These are phyloP conservation scores for Nasonia giraulti DNA, from an alignment of 1,140 invertebrate genomes.

Conservation along the genomic window DNA sequence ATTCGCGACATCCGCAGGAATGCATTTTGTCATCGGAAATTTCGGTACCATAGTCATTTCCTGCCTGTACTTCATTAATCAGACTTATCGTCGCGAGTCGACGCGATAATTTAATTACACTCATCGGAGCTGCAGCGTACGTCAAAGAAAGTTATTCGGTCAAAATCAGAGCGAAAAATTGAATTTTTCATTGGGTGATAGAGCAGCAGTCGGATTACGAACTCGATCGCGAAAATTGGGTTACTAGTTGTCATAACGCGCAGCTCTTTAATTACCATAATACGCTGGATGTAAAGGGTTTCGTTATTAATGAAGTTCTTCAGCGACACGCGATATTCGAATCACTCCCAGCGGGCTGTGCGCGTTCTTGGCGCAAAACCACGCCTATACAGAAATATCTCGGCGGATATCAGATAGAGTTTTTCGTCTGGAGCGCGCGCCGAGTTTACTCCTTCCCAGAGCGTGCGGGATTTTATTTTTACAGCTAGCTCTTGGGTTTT, in stretches of 20 bases:
- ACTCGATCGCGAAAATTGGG: too few species aligned
- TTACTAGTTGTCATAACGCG: too few species aligned
- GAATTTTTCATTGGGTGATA: too few species aligned
- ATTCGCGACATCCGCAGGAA: not conserved
- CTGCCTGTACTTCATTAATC: not conserved
- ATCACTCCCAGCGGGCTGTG: not conserved
- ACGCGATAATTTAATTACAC: too few species aligned
- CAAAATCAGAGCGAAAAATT: too few species aligned
- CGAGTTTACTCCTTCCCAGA: not conserved
- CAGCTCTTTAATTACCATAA: too few species aligned
- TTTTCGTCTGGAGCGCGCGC: not conserved
- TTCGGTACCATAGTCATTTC: not conserved
- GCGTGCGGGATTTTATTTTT: constrained; percentile 4
- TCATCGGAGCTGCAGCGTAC: too few species aligned
- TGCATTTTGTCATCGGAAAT: not conserved
- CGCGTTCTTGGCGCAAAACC: not conserved
- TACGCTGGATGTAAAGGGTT: too few species aligned
- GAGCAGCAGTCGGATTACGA: too few species aligned
- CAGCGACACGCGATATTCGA: not conserved
- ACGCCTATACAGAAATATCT: constrained; percentile 19
- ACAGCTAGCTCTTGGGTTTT: not conserved
- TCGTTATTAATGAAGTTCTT: too few species aligned
- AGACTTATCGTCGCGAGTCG: too few species aligned
- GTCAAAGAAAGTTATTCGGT: too few species aligned
- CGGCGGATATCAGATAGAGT: not conserved